phyloP scores from a whole-genome alignment of 2,113 vertebrate species.

The Numenius arquata region DNA sequence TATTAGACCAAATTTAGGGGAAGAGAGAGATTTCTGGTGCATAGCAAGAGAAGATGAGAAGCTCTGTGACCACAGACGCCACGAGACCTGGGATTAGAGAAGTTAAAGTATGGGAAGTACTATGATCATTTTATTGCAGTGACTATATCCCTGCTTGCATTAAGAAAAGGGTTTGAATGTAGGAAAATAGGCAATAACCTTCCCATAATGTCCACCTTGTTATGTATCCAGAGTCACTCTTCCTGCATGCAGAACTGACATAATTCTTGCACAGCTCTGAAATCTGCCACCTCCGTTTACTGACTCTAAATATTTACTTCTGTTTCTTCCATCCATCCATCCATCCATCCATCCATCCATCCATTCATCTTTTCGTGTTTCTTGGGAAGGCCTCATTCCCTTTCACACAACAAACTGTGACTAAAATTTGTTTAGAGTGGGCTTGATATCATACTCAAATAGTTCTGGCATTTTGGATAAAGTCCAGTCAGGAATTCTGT shows the following conservation, averaged over 20 bases:
- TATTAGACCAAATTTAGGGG: not conserved
- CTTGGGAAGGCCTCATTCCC: not conserved
- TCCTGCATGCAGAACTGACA: not conserved
- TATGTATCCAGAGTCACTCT: not conserved
- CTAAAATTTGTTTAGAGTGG: not conserved
- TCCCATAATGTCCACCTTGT: not conserved
- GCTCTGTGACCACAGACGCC: not conserved
- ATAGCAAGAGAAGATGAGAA: not conserved
- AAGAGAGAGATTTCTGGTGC: not conserved
- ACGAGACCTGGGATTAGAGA: not conserved
- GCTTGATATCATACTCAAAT: not conserved
- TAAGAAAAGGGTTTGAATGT: not conserved
- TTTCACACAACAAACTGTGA: not conserved
- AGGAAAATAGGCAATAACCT: not conserved
- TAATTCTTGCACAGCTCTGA: not conserved
- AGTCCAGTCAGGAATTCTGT: not conserved
- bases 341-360: not conserved
- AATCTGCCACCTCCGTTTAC: not conserved
- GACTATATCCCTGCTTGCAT: not conserved
- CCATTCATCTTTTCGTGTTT: not conserved
- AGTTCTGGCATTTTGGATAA: not conserved
- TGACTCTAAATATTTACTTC: not conserved
- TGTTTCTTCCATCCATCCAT: not conserved
- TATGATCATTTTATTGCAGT: not conserved
- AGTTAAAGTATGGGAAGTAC: not conserved